These are phyloP conservation scores for Ranitomeya imitator DNA, from an alignment of 2,113 vertebrate genomes.

Conservation along the genomic window DNA sequence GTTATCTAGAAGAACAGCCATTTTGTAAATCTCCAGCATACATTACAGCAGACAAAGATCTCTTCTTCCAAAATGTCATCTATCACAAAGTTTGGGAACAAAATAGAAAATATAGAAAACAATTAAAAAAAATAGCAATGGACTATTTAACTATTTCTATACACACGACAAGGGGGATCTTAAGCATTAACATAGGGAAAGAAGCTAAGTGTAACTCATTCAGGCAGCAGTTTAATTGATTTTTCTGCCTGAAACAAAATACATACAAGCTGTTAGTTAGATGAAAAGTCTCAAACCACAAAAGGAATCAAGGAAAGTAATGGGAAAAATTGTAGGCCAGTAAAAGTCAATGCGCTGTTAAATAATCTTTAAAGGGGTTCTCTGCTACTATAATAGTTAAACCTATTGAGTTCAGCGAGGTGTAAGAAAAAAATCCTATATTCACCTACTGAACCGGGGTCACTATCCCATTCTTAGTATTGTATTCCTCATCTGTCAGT, in stretches of 20 bases:
- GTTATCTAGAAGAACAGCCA: not conserved
- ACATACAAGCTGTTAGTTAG: slow-evolving; percentile 34
- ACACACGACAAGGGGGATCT: not conserved
- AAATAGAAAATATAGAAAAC: not conserved
- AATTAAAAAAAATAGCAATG: not conserved
- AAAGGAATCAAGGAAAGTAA: slow-evolving; percentile 38
- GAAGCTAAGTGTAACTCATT: not conserved
- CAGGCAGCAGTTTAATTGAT: slow-evolving; percentile 30
- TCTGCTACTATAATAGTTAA: too few species aligned
- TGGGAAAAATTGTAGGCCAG: slow-evolving; percentile 21
- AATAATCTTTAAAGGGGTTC: slow-evolving; percentile 21
- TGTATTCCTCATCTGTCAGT: too few species aligned
- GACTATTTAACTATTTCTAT: not conserved
- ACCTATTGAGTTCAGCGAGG: too few species aligned
- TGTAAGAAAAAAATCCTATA: not conserved
- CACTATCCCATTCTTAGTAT: too few species aligned
- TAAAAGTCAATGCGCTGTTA: slow-evolving; percentile 43
- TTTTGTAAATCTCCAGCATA: not conserved
- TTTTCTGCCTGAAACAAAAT: slow-evolving; percentile 35
- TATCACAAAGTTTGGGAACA: not conserved
- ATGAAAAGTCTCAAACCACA: slow-evolving; percentile 50
- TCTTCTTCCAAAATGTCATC: not conserved
- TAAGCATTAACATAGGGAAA: not conserved
- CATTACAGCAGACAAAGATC: not conserved
- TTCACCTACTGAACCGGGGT: too few species aligned